phyloP scores from a whole-genome alignment of 2,797 vertebrate genomes.

The Holocentrus rufus region DNA sequence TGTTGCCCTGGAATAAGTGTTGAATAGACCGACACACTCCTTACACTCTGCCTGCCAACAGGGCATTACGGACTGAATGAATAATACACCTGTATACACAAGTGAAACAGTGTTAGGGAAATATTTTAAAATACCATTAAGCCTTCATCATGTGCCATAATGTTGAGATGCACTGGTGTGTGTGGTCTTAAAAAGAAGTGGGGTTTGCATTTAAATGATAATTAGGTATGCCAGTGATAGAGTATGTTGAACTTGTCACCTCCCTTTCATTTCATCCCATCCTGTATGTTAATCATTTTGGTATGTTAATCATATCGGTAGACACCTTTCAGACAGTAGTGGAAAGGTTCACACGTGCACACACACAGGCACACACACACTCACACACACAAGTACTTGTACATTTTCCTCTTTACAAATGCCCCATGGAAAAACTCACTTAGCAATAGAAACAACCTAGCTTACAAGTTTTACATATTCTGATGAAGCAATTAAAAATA shows the following conservation, averaged over 20 bases:
- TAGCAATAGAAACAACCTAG: no score
- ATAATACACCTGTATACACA: not conserved
- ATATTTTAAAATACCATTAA: not conserved
- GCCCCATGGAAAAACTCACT: no score
- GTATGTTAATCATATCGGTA: slow-evolving; percentile 32
- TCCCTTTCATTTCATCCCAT: slow-evolving; percentile 27
- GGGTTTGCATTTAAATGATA: slow-evolving; percentile 32
- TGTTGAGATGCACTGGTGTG: not conserved
- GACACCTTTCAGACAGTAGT: slow-evolving; percentile 25
- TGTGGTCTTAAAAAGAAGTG: slow-evolving; percentile 5
- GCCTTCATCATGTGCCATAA: not conserved
- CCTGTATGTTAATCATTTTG: slow-evolving; percentile 15
- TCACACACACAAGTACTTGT: no score
- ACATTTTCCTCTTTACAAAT: no score
- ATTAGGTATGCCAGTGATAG: slow-evolving; percentile 9
- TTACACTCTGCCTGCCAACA: no score
- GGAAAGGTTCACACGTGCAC: not conserved
- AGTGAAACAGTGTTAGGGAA: not conserved
- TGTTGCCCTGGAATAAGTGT: no score
- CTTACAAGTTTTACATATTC: no score
- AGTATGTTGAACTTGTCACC: slow-evolving; percentile 18
- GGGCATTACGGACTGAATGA: not conserved
- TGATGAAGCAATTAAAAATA: no score
- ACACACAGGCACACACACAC: not conserved
- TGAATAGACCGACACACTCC: no score